Percentiles rank a stretch among this genome's conserved stretches.
Evolutionary conservation across 2,888 invertebrate species (phyloP).

Genomic region (Dasypogon diadema): DNA sequence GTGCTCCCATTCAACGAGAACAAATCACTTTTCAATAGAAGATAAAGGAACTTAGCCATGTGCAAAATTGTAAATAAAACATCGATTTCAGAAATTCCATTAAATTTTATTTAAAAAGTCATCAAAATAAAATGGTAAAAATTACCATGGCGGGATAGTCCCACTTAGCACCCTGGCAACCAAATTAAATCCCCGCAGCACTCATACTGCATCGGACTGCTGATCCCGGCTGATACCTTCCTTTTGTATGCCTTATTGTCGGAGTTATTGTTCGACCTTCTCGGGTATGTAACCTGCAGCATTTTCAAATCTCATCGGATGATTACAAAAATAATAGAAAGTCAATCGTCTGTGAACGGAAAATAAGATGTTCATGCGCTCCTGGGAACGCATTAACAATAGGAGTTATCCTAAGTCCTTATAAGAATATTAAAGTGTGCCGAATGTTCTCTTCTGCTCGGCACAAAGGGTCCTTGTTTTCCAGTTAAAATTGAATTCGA

Average conservation of each 20-base stretch:
- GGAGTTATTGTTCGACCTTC: background rate
- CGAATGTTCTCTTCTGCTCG: background rate
- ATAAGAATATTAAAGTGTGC: conserved; percentile 7
- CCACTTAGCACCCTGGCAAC: background rate
- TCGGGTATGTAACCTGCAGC: conserved; percentile 7
- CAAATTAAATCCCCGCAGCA: background rate
- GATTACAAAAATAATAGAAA: conserved; percentile 6
- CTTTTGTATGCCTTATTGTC: background rate
- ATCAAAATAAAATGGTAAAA: conserved; percentile 40
- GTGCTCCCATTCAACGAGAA: conserved; percentile 13
- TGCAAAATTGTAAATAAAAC: conserved; percentile 53
- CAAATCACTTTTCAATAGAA: conserved; percentile 19
- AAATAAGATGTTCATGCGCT: background rate
- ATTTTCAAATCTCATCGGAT: background rate
- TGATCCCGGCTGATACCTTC: background rate
- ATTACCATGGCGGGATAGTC: background rate
- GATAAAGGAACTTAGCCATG: conserved; percentile 31
- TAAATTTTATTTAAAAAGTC: conserved; percentile 56
- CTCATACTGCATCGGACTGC: no score
- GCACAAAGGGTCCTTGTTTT: background rate
- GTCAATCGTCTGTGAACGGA: conserved; percentile 1
- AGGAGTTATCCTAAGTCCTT: background rate
- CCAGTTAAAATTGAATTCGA: background rate
- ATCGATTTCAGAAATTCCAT: conserved; percentile 51
- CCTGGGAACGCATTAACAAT: background rate